phyloP scores from a whole-genome alignment of 2,113 vertebrate genomes.

The Albula goreensis region DNA sequence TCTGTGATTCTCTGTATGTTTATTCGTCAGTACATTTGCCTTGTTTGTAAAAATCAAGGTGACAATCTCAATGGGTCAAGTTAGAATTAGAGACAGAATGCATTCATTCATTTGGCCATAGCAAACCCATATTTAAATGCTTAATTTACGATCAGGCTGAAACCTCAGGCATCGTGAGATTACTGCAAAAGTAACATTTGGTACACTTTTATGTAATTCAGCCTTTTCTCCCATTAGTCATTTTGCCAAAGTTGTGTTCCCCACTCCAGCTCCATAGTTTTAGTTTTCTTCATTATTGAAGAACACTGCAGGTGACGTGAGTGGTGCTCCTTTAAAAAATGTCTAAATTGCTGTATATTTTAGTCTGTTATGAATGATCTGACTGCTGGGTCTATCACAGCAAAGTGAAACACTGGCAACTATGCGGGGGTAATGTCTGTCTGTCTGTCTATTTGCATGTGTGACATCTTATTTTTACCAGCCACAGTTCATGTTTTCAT shows the following conservation, averaged over 20 bases:
- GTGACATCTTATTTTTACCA: conserved; percentile 32
- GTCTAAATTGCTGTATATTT: conserved; percentile 38
- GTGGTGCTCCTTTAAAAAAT: conserved; percentile 42
- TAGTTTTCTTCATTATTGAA: conserved; percentile 41
- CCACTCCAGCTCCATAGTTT: background rate
- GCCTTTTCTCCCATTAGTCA: background rate
- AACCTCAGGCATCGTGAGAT: background rate
- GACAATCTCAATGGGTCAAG: background rate
- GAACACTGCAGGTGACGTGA: conserved; percentile 37
- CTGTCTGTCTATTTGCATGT: conserved; percentile 34
- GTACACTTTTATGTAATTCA: too few relatives aligned
- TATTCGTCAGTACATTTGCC: background rate
- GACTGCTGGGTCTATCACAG: conserved; percentile 39
- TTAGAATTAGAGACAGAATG: background rate
- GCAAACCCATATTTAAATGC: background rate
- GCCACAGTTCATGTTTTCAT: conserved; percentile 43
- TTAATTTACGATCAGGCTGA: background rate
- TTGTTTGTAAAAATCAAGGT: conserved; percentile 21
- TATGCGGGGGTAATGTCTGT: conserved; percentile 5
- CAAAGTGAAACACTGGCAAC: conserved; percentile 38
- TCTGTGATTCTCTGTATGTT: conserved; percentile 6
- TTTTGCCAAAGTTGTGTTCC: conserved; percentile 33
- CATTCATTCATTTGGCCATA: background rate
- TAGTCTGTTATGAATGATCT: conserved; percentile 37
- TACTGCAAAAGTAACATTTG: background rate